Evolutionary conservation across 1,140 invertebrate genomes (phyloP).

Genomic region (Drosophila truncata): DNA sequence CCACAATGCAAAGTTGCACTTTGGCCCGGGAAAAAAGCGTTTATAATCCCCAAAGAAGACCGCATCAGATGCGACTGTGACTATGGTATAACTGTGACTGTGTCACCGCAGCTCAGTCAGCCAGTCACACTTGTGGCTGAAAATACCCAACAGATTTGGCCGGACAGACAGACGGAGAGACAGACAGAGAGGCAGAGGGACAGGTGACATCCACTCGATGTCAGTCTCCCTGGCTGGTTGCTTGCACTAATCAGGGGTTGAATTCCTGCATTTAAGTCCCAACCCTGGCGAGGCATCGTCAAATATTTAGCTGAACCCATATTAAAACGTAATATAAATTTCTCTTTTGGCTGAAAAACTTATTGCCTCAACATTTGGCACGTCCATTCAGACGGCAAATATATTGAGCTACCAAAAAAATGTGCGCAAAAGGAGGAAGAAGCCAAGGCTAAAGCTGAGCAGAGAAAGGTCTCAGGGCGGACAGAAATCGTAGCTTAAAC

Average conservation of each 20-base stretch:
- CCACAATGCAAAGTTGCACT: constrained; percentile 27
- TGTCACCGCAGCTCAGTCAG: constrained; percentile 31
- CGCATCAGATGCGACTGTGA: constrained; percentile 51
- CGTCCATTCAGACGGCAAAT: constrained; percentile 69
- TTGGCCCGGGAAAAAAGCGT: constrained; percentile 43
- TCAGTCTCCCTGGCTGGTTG: constrained; percentile 28
- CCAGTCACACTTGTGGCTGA: constrained; percentile 41
- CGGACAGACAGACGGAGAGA: constrained; percentile 3
- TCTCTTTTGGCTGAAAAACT: constrained; percentile 59
- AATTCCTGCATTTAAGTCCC: constrained; percentile 1
- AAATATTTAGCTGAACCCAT: constrained; percentile 63
- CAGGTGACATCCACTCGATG: constrained; percentile 34
- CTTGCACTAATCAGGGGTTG: constrained; percentile 18
- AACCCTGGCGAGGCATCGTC: constrained; percentile 13
- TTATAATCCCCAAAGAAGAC: constrained; percentile 68
- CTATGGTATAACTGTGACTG: constrained; percentile 38
- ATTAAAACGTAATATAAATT: constrained; percentile 70
- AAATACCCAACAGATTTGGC: constrained; percentile 43
- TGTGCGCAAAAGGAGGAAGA: constrained; percentile 22
- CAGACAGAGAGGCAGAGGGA: constrained; percentile 1
- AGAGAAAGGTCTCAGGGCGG: constrained; percentile 34
- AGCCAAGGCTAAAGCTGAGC: constrained; percentile 14
- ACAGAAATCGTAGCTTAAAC: constrained; percentile 56
- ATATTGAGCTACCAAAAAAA: constrained; percentile 59
- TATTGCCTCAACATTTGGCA: constrained; percentile 75